Conservation (phyloP, 2,113 vertebrate genomes). For the Chaenogobius annularis region DNA sequence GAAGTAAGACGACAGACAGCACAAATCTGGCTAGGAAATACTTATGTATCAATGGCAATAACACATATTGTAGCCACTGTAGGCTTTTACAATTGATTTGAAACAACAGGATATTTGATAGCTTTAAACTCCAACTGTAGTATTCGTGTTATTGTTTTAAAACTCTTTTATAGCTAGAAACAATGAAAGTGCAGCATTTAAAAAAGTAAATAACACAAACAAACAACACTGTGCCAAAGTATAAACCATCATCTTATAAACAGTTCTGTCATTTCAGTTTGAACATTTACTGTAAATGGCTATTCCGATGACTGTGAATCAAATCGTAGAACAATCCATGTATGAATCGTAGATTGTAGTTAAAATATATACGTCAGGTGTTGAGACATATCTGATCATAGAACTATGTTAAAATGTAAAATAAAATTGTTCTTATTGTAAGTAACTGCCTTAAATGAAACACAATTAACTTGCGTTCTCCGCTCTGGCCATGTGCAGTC, state of each 20-base stretch:
- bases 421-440: slow-evolving; percentile 40
- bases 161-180: neutral
- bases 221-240: neutral
- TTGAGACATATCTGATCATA: slow-evolving; percentile 43
- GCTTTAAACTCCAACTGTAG: neutral
- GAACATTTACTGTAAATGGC: slow-evolving; percentile 11
- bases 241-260: neutral
- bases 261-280: slow-evolving; percentile 3
- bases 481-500: slow-evolving; percentile 27
- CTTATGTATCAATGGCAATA: slow-evolving; percentile 50
- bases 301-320: slow-evolving; percentile 36
- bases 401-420: slow-evolving; percentile 36
- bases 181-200: neutral
- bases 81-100: neutral
- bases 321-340: slow-evolving; percentile 32
- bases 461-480: slow-evolving; percentile 26
- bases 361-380: slow-evolving; percentile 42
- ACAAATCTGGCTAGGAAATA: slow-evolving; percentile 37
- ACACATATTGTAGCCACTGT: slow-evolving; percentile 16
- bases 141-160: neutral
- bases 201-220: neutral
- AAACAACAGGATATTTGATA: slow-evolving; percentile 7
- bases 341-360: slow-evolving; percentile 55
- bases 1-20: slow-evolving; percentile 28
- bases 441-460: slow-evolving; percentile 69